Evolutionary conservation across 2,113 vertebrate genomes (phyloP).

Genomic region (Gnathonemus echidnorhynchus): DNA sequence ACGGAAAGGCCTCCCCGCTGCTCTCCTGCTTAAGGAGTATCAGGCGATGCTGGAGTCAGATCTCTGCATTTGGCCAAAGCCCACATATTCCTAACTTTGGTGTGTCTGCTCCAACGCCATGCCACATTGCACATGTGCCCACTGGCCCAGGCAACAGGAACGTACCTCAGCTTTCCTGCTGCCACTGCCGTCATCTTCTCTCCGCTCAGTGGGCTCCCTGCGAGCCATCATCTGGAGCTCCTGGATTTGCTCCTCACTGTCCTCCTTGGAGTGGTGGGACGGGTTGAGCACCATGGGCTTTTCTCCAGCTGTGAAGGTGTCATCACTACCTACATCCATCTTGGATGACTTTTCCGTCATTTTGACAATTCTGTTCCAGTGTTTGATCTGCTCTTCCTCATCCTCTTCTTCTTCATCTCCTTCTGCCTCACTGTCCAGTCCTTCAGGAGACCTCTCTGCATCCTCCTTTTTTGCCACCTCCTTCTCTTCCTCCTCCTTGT

Average conservation of each 20-base stretch:
- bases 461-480: conserved; percentile 2
- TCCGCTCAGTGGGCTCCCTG: conserved; percentile 22
- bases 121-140: neutral
- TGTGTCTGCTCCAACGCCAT: neutral
- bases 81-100: neutral
- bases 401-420: conserved; percentile 6
- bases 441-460: neutral
- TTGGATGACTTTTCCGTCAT: conserved; percentile 14
- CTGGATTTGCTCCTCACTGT: conserved; percentile 51
- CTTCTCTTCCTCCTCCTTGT: conserved; percentile 32
- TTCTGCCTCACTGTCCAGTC: neutral
- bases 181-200: conserved; percentile 85
- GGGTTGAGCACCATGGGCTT: conserved; percentile 15
- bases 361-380: neutral
- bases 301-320: neutral
- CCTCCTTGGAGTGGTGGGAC: conserved; percentile 51
- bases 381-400: conserved; percentile 9
- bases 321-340: conserved; percentile 25
- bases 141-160: neutral
- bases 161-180: conserved; percentile 79
- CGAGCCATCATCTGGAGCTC: conserved; percentile 62
- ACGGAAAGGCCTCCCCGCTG: neutral
- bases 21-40: neutral
- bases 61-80: neutral
- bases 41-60: neutral